Base-by-base conservation (phyloP, 2,797 vertebrate species). In the Sebastes nivosus region DNA sequence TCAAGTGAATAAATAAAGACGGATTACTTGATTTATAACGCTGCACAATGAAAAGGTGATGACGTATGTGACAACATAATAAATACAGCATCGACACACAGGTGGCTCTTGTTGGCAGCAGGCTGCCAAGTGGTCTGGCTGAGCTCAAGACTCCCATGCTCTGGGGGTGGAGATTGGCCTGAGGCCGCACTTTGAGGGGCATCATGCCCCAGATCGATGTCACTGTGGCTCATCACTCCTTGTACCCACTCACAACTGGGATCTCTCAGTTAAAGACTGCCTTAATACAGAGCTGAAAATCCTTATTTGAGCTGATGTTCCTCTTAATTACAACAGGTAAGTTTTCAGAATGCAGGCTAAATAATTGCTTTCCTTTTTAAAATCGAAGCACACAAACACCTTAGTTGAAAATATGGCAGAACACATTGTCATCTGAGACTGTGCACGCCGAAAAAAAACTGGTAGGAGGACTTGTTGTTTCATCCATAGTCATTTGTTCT, bases 141-240 rank as follows among this genome's bases (percentile, higher is more conserved):
- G 57, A 46, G 67, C 55, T 79, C 76, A 84, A 84, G 55, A 69
- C 86, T 88, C 89, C 85, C 81, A 32, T 80, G 32, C 27, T 67
- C 5, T 4, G 58, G 30, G 65, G 59, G 16, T 32, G 50, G 24
- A 78, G 14, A 52, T 58, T 10, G 22, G 58, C 73, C 80, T 24
- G 57, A 84, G n/a, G 67, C 65, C 66, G 76, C 73, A 71, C 58
- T 52, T 52, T 58, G 66, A 82, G 67, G 88, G 72, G 81, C 87
- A 85, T 63, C 75, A 2, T 89, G 84, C 80, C 89, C 86, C 78
- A 73, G 75, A 75, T 20, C 5, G 18, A 80, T 83, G 83, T 83
- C 79, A 84, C 54, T 54, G 67, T 61, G 68, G 34, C 57, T 82
- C 75, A 50, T 79, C 29, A 64, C 64, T 73, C 67, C 75, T 70